Percentiles rank a stretch among this genome's conserved stretches.
Evolutionary conservation across 2,888 invertebrate genomes (phyloP).

Genomic region (Zelleria hepariella): DNA sequence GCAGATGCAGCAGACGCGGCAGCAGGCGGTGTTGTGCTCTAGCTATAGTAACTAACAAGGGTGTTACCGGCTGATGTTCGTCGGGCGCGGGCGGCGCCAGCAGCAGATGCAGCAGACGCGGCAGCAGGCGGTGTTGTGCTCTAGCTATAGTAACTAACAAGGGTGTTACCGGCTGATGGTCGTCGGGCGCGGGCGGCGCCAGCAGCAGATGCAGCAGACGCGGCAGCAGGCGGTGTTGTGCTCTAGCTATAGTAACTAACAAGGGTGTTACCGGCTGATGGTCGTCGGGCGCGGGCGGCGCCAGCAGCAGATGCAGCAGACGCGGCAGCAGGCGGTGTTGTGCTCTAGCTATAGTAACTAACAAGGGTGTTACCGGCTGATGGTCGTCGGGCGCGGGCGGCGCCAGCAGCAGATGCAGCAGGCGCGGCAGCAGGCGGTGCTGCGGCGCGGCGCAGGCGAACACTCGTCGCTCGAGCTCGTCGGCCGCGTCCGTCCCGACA

Average conservation of each 20-base stretch:
- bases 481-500: slow-evolving; percentile 35
- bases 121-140: slow-evolving; percentile 62
- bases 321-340: slow-evolving; percentile 63
- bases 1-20: slow-evolving; percentile 60
- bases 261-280: no score
- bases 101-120: slow-evolving; percentile 58
- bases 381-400: slow-evolving; percentile 10
- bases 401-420: slow-evolving; percentile 49
- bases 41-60: no score
- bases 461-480: slow-evolving; percentile 51
- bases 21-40: slow-evolving; percentile 50
- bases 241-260: no score
- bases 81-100: slow-evolving; percentile 16
- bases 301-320: slow-evolving; percentile 52
- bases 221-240: slow-evolving; percentile 61
- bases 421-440: slow-evolving; percentile 60
- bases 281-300: slow-evolving; percentile 11
- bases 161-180: no score
- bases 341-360: no score
- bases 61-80: no score
- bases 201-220: slow-evolving; percentile 57
- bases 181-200: slow-evolving; percentile 12
- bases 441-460: slow-evolving; percentile 56
- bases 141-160: no score
- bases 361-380: neutral